Base-by-base conservation (phyloP, 1,140 invertebrate genomes). In the Stenopsyche tienmushanensis region DNA sequence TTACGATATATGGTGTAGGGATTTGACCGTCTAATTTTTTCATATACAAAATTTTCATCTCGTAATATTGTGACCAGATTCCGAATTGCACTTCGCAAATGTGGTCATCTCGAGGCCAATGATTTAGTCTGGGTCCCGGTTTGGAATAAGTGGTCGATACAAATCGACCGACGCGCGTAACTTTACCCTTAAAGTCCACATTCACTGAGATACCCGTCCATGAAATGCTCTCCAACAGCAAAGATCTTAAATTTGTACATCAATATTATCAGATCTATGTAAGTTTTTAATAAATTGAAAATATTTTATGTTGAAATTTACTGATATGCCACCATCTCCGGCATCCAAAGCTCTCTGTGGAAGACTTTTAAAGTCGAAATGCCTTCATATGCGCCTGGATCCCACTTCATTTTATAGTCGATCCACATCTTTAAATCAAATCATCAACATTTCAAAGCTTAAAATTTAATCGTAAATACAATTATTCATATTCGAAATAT, bases 281-380 rank as follows among this genome's bases (percentile, higher is more conserved):
- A 54, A 54, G 29, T 3, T 1, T 29, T 15, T 26, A 3, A 3
- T 26, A 15, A 26, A 10, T 1, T 5, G 29, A 29, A 54, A 42
- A 42, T 2, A 42, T 1, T 42, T 13, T 1, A 9, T 42, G 41
- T 42, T 41, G 10, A 58, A 1, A 74, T 69, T 71, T 72, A 81
- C 79, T 79, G 77, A 55, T 72, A 78, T 18, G 78, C 55, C n/a
- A 74, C 66, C 25, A 81, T 57, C 57, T 78, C 73, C 1, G 80
- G 80, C 25, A 63, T 71, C 80, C 80, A 81, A 18, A 80, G 71
- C 71, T 82, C 76, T 45, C 70, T 66, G 20, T 70, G 62, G 42
- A 57, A 64, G 3, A 78, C 68, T 25, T 74, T 64, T 1, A 80
- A 42, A 20, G 42, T 45, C 13, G 71, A 69, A 9, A 79, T 70